Percentiles rank a stretch among this genome's conserved stretches.
phyloP scores from a whole-genome alignment of 1,140 invertebrate species.

The Platorchestia sp. region DNA sequence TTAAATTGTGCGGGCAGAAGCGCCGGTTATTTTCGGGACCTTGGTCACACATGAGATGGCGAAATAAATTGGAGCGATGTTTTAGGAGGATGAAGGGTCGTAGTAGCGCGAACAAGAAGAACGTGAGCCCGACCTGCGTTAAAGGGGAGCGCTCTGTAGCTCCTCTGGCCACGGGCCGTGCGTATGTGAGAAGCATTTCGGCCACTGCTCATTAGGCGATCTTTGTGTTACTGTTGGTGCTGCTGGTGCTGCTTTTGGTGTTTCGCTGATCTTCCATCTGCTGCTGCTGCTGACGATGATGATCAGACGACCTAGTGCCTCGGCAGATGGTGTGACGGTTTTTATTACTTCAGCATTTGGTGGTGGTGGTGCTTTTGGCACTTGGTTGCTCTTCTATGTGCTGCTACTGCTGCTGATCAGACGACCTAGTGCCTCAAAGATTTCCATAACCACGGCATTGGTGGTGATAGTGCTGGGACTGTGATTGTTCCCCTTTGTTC shows the following conservation, averaged over 20 bases:
- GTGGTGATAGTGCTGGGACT: neutral
- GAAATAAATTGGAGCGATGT: conserved; percentile 8
- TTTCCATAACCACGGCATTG: too few relatives aligned
- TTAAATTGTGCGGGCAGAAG: neutral
- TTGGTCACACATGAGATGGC: neutral
- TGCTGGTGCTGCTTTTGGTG: neutral
- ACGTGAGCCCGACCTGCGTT: conserved; percentile 31
- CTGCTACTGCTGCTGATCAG: too few relatives aligned
- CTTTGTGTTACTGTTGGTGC: neutral
- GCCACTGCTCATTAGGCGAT: conserved; percentile 12
- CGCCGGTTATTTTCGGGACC: neutral
- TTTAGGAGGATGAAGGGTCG: conserved; percentile 6
- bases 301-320: neutral
- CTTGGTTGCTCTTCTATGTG: too few relatives aligned
- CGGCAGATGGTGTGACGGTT: neutral
- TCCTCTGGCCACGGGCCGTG: neutral
- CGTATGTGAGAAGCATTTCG: neutral
- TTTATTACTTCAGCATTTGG: neutral
- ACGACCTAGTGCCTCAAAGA: too few relatives aligned
- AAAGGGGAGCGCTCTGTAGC: conserved; percentile 25
- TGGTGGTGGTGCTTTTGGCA: neutral
- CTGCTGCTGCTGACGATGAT: too few relatives aligned
- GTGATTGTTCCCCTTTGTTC: neutral
- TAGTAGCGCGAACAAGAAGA: conserved; percentile 22
- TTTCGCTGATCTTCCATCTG: too few relatives aligned